Evolutionary conservation across 2,797 vertebrate species (phyloP).

Genomic region (Mormyrops attenuatus): DNA sequence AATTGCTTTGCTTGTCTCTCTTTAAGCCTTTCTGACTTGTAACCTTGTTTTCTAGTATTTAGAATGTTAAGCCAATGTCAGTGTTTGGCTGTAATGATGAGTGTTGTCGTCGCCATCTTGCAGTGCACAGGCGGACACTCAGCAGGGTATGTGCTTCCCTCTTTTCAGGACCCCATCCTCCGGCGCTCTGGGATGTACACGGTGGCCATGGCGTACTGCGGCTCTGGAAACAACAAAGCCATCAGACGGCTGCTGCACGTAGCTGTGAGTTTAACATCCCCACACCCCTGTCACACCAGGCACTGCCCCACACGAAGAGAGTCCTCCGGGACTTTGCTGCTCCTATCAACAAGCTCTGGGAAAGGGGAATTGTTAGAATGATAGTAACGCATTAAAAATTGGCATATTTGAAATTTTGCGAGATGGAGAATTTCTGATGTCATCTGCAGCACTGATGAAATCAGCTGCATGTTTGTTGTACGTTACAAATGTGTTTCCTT

Average conservation of each 20-base stretch:
- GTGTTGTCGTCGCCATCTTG: not conserved
- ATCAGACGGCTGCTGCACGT: slow-evolving; percentile 94
- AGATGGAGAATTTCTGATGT: not conserved
- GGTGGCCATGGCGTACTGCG: slow-evolving; percentile 98
- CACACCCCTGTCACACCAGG: not conserved
- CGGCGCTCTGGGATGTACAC: slow-evolving; percentile 98
- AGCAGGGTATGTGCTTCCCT: not conserved
- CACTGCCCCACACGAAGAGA: not conserved
- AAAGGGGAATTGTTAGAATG: not conserved
- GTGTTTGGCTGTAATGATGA: not conserved
- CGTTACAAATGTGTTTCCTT: not conserved
- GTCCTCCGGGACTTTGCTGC: not conserved
- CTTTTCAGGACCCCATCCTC: slow-evolving; percentile 80
- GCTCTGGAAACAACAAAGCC: slow-evolving; percentile 98
- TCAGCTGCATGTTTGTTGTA: not conserved
- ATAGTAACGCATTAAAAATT: not conserved
- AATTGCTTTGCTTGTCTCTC: not conserved
- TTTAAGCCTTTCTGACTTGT: not conserved
- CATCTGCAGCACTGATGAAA: not conserved
- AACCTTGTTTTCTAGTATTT: not conserved
- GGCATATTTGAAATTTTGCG: not conserved
- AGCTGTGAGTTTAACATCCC: slow-evolving; percentile 69
- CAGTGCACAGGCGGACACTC: not conserved
- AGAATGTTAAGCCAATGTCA: not conserved
- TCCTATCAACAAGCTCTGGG: not conserved